These are phyloP conservation scores for Platanista minor DNA, from an alignment of 2,113 vertebrate species.

Conservation along the genomic window DNA sequence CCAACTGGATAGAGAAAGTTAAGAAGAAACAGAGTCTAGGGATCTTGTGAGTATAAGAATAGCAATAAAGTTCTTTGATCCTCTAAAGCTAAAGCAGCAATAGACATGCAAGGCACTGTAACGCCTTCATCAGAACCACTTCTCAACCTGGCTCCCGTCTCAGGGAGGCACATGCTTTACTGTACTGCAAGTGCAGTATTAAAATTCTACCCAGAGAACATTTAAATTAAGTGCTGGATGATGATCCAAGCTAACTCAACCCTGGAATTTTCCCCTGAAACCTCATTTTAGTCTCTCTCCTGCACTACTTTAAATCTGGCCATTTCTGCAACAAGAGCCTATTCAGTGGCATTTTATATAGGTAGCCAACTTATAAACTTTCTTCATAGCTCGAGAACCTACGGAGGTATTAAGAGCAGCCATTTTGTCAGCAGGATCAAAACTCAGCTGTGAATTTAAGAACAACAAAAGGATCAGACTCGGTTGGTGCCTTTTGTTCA, in stretches of 20 bases:
- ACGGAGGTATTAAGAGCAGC: not conserved
- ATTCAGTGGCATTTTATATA: not conserved
- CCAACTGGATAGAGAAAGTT: not conserved
- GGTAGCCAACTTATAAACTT: constrained; percentile 29
- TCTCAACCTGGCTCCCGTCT: not conserved
- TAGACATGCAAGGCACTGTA: not conserved
- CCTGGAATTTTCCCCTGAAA: constrained; percentile 7
- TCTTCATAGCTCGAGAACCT: not conserved
- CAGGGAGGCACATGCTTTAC: not conserved
- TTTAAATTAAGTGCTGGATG: constrained; percentile 26
- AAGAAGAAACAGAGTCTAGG: not conserved
- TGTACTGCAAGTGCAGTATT: not conserved
- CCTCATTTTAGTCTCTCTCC: not conserved
- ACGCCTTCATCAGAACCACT: not conserved
- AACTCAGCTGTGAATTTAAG: constrained; percentile 41
- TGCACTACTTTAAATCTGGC: not conserved
- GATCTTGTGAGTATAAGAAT: not conserved
- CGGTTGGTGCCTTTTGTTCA: constrained; percentile 39
- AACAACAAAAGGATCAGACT: constrained; percentile 33
- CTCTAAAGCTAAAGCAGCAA: not conserved
- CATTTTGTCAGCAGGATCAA: constrained; percentile 39
- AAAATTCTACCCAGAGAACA: constrained; percentile 33
- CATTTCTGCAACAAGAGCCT: not conserved
- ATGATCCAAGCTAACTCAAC: not conserved
- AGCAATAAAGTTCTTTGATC: not conserved